phyloP scores from a whole-genome alignment of 2,113 vertebrate genomes.

The Monopterus albus region DNA sequence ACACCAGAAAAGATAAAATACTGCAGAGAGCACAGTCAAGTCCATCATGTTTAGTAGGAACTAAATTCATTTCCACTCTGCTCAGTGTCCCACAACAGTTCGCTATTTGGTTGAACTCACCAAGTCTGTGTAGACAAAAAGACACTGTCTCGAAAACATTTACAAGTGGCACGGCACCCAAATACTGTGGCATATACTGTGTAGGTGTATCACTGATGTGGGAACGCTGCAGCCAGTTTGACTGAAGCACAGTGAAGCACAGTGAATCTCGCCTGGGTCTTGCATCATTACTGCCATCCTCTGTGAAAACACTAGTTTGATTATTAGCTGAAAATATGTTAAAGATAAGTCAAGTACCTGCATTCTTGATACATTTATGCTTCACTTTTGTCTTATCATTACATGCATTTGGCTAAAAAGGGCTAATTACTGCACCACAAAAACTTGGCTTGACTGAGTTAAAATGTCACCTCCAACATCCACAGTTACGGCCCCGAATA shows the following conservation, averaged over 20 bases:
- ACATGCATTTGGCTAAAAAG: constrained; percentile 39
- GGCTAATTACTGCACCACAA: constrained; percentile 9
- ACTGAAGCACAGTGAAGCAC: neutral
- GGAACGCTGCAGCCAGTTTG: neutral
- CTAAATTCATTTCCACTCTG: too few species aligned
- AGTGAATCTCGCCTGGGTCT: neutral
- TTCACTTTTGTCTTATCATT: neutral
- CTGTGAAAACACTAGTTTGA: neutral
- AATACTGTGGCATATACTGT: constrained; percentile 13
- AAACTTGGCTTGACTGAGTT: constrained; percentile 4
- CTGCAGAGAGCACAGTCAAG: neutral
- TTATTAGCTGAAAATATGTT: neutral
- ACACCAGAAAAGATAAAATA: neutral
- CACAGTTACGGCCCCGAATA: neutral
- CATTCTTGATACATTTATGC: neutral
- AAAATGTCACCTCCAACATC: constrained; percentile 2
- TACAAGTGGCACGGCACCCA: neutral
- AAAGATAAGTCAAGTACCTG: constrained; percentile 1
- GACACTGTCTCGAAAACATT: too few species aligned
- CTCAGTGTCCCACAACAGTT: too few species aligned
- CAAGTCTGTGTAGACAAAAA: too few species aligned
- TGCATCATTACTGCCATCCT: neutral
- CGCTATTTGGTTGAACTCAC: too few species aligned
- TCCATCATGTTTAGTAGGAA: too few species aligned
- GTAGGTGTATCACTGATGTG: neutral